A percentile compares a stretch with the other conserved stretches of the same genome.
Conservation (phyloP, 2,797 vertebrate species). For the Paratrypauchen microcephalus region DNA sequence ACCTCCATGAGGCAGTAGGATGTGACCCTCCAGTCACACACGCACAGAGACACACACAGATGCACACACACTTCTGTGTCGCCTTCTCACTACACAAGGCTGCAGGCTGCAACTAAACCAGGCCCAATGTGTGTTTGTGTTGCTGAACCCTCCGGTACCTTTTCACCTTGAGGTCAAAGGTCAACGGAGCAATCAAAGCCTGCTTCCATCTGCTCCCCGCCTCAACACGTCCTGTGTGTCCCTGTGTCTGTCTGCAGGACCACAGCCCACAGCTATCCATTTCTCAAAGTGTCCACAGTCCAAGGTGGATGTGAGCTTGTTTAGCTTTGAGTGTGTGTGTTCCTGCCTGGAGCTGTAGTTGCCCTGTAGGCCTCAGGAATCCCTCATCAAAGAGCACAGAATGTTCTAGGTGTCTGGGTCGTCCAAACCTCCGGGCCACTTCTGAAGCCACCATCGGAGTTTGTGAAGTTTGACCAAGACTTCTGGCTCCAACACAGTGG, state of each 20-base stretch:
- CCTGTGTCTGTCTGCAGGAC: slow-evolving; percentile 19
- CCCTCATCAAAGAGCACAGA: slow-evolving; percentile 64
- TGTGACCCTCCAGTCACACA: slow-evolving; percentile 31
- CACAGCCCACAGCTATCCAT: slow-evolving; percentile 53
- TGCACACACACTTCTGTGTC: slow-evolving; percentile 2
- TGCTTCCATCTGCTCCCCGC: slow-evolving; percentile 70
- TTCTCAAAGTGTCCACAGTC: slow-evolving; percentile 41
- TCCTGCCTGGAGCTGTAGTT: slow-evolving; percentile 52
- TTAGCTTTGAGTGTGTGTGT: slow-evolving; percentile 29
- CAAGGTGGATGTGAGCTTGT: slow-evolving; percentile 50
- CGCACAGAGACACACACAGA: no score
- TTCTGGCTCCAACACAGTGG: slow-evolving; percentile 5
- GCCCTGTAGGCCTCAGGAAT: slow-evolving; percentile 60
- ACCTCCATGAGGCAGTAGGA: slow-evolving; percentile 54
- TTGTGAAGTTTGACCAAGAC: slow-evolving; percentile 24
- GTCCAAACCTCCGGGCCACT: slow-evolving; percentile 51
- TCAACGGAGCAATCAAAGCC: slow-evolving; percentile 77
- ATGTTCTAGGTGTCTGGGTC: slow-evolving; percentile 57
- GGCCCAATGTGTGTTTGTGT: slow-evolving; percentile 44
- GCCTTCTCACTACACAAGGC: slow-evolving; percentile 42
- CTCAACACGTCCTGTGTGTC: slow-evolving; percentile 63
- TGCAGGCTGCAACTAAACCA: slow-evolving; percentile 30
- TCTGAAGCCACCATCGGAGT: slow-evolving; percentile 35
- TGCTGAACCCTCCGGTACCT: slow-evolving; percentile 59
- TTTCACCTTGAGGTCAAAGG: slow-evolving; percentile 74